Evolutionary conservation across 2,888 invertebrate species (phyloP), one percentile per base, ranked within the genome.

Genomic region (Leptodirus hochenwartii): DNA sequence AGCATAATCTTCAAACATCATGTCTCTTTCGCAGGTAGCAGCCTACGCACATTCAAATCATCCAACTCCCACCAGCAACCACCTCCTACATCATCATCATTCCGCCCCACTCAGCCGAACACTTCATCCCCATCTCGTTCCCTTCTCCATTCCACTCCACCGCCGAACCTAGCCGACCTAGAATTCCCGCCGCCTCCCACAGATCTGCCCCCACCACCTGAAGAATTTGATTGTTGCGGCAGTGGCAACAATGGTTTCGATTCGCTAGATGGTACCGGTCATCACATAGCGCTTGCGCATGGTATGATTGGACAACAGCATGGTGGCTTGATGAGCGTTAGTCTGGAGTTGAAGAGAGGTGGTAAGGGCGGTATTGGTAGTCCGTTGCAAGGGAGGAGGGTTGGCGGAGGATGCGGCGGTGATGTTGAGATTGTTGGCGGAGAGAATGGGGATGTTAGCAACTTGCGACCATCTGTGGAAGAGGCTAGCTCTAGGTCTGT

Each of bases 151-250:
- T 11, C 12, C 1, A 69, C 71, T 2, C 72, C 78, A 35, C 80
- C 81, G 6, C 25, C 38, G 1, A 69, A 71, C 1, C 56, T 81
- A 34, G 80, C 81, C 3, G 82, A 85, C 49, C 60, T 87, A 16
- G 85, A 87, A 51, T 85, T 85, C 55, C 85, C 85, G 1, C 85
- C 85, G 11, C 85, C 84, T 1, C 84, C 84, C 1, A 61, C 72
- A 4, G 80, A 79, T 45, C 55, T 79, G 29, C 80, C 80, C 2
- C 82, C 82, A 11, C 81, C 81, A 1, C 74, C 77, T 1, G 76
- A 73, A 45, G 74, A 74, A 33, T 59, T 63, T 41, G 55, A 57
- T 27, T 56, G 53, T n/a, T 38, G 43, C 4, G 35, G 43, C 4
- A 49, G 50, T 27, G 37, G 43, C 22, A 42, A 46, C 11, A 49